phyloP scores from a whole-genome alignment of 2,888 invertebrate species.

The Crocallis elinguaria region DNA sequence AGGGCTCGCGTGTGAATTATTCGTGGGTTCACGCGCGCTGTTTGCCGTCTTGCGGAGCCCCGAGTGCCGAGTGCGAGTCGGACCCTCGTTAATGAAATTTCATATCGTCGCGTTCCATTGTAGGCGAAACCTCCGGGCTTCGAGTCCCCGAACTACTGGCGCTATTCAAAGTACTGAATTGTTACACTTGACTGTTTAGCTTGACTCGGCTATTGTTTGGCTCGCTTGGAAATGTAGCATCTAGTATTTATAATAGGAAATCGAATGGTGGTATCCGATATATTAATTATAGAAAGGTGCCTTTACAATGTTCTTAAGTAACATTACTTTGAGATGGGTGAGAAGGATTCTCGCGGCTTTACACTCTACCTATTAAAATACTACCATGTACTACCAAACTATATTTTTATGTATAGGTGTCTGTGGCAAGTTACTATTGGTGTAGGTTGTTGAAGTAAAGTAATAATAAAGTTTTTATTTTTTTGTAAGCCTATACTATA shows the following conservation, averaged over 20 bases:
- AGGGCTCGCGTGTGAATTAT: slow-evolving; percentile 85
- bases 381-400: too few species aligned
- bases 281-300: not conserved
- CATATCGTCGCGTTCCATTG: slow-evolving; percentile 75
- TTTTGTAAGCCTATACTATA: too few species aligned
- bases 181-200: slow-evolving; percentile 67
- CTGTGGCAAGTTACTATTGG: too few species aligned
- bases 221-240: slow-evolving; percentile 24
- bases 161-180: slow-evolving; percentile 66
- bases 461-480: too few species aligned
- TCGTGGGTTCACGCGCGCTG: slow-evolving; percentile 83
- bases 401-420: too few species aligned
- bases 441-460: too few species aligned
- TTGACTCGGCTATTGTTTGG: slow-evolving; percentile 39
- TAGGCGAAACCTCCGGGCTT: slow-evolving; percentile 31
- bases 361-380: too few species aligned
- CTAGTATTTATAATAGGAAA: not conserved
- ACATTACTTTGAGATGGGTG: too few species aligned
- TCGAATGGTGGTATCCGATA: not conserved
- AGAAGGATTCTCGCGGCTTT: too few species aligned
- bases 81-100: slow-evolving; percentile 82
- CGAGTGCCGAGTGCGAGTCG: slow-evolving; percentile 43
- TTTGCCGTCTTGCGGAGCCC: slow-evolving; percentile 75
- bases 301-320: too few species aligned
- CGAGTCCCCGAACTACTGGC: slow-evolving; percentile 2